Evolutionary conservation across 2,888 invertebrate genomes (phyloP), one percentile per base, ranked within the genome.

Genomic region (Eilema depressum): DNA sequence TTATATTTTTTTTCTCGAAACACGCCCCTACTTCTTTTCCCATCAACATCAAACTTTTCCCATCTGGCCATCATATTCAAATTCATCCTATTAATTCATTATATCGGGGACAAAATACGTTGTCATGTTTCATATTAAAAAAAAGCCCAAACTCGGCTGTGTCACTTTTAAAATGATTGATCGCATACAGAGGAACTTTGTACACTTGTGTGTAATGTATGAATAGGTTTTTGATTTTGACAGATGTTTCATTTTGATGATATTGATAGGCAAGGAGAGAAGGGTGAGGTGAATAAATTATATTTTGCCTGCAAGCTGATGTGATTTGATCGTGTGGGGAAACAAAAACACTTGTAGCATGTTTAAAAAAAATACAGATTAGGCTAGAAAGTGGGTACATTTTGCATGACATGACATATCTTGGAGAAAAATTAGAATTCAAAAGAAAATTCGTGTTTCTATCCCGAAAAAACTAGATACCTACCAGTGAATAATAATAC

Each of bases 51-150:
- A 70, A 68, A 70, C 41, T 71, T 70, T 66, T 65, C 63, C 56
- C 66, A 67, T 69, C 59, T 61, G 66, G 20, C 64, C 64, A 53
- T 65, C 30, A 74, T 65, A 68, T 67, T 80, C 69, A 81, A 78
- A 81, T 75, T 79, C 69, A 62, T 76, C 63, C 63, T 76, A 79
- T 76, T 80, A 82, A 79, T 81, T 78, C 71, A 75, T 79, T 78
- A 81, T 73, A 74, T 71, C 66, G 66, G 68, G 63, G 71, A 74
- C 75, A 80, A 82, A 85, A 78, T 72, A 80, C 81, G 66, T 47
- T 76, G 88, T 88, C 88, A 88, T 83, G 87, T 84, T 85, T 80
- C 75, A 82, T 86, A 87, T 87, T 88, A 86, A 85, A 86, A 84
- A 61, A 85, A 78, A 79, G 75, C 75, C 77, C 78, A 71, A 73